Base-by-base conservation (phyloP, 2,888 invertebrate genomes). In the Synergus itoensis region DNA sequence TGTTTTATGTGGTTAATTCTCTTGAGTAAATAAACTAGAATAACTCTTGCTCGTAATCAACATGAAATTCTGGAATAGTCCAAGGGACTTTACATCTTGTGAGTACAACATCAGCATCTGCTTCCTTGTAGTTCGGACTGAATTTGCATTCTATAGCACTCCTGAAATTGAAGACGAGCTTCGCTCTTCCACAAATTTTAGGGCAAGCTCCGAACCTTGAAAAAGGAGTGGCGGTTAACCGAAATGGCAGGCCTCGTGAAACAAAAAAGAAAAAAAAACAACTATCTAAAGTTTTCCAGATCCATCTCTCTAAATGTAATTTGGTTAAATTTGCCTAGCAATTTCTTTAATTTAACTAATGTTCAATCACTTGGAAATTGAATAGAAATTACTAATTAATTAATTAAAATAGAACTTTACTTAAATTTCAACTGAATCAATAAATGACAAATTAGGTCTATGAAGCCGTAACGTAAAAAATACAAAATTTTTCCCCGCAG, bases 21-120 rank as follows among this genome's bases (percentile, higher is more conserved):
- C n/a, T 64, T 8, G 2, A 16, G 16, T 40, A 12, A 40, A 16
- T n/a, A n/a, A 64, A 9, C 14, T 9, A 16, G n/a, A 64, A 64
- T 41, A 64, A 64, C 16, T 64, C 14, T 1, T 18, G 40, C 9
- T 64, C 28, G n/a, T 40, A 64, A 43, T 65, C 18, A 65, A 43
- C 65, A 43, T 18, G 40, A 65, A 65, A 65, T 43, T 43, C 18
- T 40, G n/a, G 43, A 65, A 18, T 69, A 69, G 48, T 69, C 16
- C n/a, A 40, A 40, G 40, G n/a, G n/a, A 64, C 48, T 69, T 69
- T n/a, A 69, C 36, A 69, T 69, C 69, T 69, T 69, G 48, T 48
- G 16, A 48, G 43, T 45, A 45, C 28, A 21, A 45, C 21, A 8
- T 69, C 48, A 28, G 28, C 45, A 45, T 69, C 48, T n/a, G n/a